Evolutionary conservation across 2,888 invertebrate genomes (phyloP).

Genomic region (Shargacucullia verbasci): DNA sequence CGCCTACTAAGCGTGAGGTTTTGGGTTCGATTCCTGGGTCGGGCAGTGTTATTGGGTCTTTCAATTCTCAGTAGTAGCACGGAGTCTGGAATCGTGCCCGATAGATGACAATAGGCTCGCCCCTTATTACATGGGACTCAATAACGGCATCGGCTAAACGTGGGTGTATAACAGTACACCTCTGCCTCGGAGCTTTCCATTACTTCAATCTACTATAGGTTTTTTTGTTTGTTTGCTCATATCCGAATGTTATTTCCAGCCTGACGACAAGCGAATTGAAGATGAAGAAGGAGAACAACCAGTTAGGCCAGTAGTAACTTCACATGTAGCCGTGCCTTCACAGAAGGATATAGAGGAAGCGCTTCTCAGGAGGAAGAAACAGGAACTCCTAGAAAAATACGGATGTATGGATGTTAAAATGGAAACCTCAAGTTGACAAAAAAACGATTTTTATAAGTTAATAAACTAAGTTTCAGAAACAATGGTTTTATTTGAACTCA

Average conservation of each 20-base stretch:
- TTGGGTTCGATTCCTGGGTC: no score
- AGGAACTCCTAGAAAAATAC: constrained; percentile 96
- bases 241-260: constrained; percentile 62
- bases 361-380: constrained; percentile 96
- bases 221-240: not conserved
- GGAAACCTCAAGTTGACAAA: constrained; percentile 74
- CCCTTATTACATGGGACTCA: no score
- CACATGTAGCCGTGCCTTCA: constrained; percentile 97
- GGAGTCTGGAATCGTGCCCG: no score
- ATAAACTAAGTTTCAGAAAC: constrained; percentile 21
- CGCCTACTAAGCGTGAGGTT: no score
- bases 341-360: constrained; percentile 98
- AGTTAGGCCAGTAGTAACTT: constrained; percentile 62
- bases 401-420: constrained; percentile 87
- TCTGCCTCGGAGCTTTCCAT: no score
- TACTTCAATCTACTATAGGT: no score
- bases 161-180: no score
- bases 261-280: constrained; percentile 80
- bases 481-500: not conserved
- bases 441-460: constrained; percentile 2
- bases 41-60: no score
- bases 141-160: no score
- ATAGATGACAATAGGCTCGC: no score
- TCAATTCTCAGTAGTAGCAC: no score
- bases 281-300: constrained; percentile 70